These are phyloP conservation scores for Tiaroga cobitis DNA, from an alignment of 2,797 vertebrate genomes.

Conservation along the genomic window DNA sequence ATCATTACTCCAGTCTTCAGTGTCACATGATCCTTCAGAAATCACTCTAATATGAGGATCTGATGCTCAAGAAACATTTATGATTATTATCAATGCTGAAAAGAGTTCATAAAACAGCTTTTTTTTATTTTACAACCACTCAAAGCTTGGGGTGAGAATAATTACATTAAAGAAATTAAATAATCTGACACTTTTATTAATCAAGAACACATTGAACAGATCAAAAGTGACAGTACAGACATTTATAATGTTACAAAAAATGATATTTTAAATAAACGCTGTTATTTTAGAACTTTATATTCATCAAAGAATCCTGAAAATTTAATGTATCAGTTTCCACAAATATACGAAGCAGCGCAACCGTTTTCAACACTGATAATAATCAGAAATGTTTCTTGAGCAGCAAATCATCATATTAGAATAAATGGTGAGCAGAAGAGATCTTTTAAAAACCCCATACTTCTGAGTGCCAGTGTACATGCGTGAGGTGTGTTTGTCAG, in stretches of 20 bases:
- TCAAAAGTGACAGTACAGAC: background rate
- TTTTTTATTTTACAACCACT: background rate
- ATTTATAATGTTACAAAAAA: background rate
- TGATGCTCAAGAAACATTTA: background rate
- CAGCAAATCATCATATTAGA: background rate
- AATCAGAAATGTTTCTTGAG: background rate
- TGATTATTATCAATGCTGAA: background rate
- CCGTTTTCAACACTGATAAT: background rate
- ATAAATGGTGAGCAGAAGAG: background rate
- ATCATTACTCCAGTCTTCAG: background rate
- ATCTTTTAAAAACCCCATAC: background rate
- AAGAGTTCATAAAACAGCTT: background rate
- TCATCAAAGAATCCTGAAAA: background rate
- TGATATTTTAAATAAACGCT: background rate
- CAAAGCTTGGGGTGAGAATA: background rate
- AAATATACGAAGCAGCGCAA: too few species aligned
- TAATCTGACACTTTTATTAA: background rate
- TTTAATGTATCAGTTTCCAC: too few species aligned
- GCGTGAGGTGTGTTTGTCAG: background rate
- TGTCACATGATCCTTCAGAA: background rate
- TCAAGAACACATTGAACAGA: background rate
- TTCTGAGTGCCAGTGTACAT: background rate
- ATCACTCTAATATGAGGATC: background rate
- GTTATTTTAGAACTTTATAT: too few species aligned
- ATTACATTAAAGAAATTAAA: background rate